Evolutionary conservation across 2,888 invertebrate genomes (phyloP).

Genomic region (Scaptomyza flava): DNA sequence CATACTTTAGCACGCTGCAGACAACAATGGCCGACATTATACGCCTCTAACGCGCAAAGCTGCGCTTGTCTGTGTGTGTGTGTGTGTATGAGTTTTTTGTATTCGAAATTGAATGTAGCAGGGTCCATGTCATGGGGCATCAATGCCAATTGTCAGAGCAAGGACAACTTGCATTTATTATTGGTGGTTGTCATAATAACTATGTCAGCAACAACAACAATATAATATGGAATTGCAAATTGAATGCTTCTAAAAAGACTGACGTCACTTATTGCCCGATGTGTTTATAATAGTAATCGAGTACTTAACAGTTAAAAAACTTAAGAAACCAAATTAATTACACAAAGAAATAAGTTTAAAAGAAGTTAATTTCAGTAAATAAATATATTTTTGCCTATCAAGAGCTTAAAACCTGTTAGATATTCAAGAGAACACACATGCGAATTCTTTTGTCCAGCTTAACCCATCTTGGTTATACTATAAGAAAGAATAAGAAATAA

Average conservation of each 20-base stretch:
- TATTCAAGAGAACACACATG: no score
- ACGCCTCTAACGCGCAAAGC: neutral
- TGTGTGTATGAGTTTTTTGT: neutral
- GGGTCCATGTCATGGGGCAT: conserved; percentile 32
- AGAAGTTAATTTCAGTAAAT: no score
- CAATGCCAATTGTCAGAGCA: conserved; percentile 38
- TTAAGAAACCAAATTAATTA: neutral
- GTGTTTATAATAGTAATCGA: neutral
- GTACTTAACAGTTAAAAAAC: neutral
- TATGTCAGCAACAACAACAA: neutral
- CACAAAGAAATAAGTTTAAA: neutral
- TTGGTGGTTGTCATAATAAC: conserved; percentile 1
- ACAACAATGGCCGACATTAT: conserved; percentile 58
- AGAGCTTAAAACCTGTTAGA: no score
- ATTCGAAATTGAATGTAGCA: conserved; percentile 14
- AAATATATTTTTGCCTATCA: no score
- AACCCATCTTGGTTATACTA: no score
- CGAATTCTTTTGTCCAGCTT: no score
- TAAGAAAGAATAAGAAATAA: no score
- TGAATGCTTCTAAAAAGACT: neutral
- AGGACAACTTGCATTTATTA: conserved; percentile 25
- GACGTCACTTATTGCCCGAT: neutral
- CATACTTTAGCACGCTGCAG: conserved; percentile 29
- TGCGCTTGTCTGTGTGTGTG: neutral
- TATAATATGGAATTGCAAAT: neutral